These are phyloP conservation scores for Helarctos malayanus DNA, from an alignment of 2,797 vertebrate species.

Conservation along the genomic window DNA sequence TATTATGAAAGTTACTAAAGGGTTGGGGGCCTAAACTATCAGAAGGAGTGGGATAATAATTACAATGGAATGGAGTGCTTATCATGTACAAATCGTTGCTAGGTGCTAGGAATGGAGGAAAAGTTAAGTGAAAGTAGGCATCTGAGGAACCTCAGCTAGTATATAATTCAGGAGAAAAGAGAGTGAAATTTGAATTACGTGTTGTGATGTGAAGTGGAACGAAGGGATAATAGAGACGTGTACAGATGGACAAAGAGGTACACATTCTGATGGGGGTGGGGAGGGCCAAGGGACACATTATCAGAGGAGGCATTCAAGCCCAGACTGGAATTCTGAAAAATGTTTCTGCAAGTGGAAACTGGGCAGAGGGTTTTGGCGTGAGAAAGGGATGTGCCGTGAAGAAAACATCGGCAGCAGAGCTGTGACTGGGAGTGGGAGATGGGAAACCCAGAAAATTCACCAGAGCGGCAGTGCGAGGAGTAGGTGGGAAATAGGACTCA, in stretches of 20 bases:
- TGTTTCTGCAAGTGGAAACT: slow-evolving; percentile 34
- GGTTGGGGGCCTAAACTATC: not conserved
- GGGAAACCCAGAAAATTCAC: not conserved
- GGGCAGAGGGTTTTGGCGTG: not conserved
- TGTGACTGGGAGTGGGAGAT: not conserved
- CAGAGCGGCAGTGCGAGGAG: not conserved
- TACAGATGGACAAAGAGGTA: not conserved
- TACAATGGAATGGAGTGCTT: not conserved
- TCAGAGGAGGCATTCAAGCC: not conserved
- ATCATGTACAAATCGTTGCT: not conserved
- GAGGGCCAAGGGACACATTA: not conserved
- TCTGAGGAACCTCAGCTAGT: not conserved
- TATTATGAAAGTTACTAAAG: not conserved
- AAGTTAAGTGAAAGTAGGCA: not conserved
- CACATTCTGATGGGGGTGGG: too few species aligned
- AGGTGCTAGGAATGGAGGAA: not conserved
- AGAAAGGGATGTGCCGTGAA: not conserved
- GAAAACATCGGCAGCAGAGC: not conserved
- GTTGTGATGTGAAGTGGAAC: not conserved
- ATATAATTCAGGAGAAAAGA: not conserved
- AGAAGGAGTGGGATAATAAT: not conserved
- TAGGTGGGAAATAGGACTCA: not conserved
- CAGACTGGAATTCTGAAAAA: not conserved
- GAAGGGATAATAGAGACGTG: not conserved
- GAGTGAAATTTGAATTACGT: not conserved